A percentile compares a stretch with the other conserved stretches of the same genome.
Conservation (phyloP, 2,888 invertebrate species). For the Papilio protenor region DNA sequence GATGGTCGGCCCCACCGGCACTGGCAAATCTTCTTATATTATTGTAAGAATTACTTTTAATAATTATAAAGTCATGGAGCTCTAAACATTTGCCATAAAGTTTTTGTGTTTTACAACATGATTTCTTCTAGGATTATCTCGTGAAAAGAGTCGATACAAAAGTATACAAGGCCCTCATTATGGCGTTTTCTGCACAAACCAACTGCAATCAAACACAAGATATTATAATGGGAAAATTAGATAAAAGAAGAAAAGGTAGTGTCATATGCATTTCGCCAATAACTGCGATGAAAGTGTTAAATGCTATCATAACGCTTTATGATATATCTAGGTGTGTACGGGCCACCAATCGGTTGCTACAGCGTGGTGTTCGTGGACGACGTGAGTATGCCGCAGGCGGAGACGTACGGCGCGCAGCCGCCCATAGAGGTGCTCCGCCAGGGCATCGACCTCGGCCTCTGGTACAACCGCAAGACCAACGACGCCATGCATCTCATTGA, state of each 20-base stretch:
- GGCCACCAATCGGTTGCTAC: slow-evolving; percentile 95
- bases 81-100: not conserved
- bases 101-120: slow-evolving; percentile 1
- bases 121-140: slow-evolving; percentile 87
- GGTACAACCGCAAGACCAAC: slow-evolving; percentile 94
- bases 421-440: slow-evolving; percentile 96
- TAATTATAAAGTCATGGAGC: not conserved
- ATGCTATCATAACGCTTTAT: slow-evolving; percentile 15
- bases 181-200: slow-evolving; percentile 97
- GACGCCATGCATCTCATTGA: slow-evolving; percentile 92
- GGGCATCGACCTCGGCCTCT: slow-evolving; percentile 94
- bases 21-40: slow-evolving; percentile 96
- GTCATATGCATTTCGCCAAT: not conserved
- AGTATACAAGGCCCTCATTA: slow-evolving; percentile 92
- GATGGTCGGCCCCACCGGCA: slow-evolving; percentile 97
- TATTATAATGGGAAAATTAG: slow-evolving; percentile 96
- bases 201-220: slow-evolving; percentile 97
- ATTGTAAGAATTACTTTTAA: slow-evolving; percentile 80
- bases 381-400: slow-evolving; percentile 96
- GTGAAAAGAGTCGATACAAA: slow-evolving; percentile 91
- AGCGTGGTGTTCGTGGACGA: slow-evolving; percentile 97
- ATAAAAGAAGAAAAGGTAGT: slow-evolving; percentile 93
- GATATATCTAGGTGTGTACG: slow-evolving; percentile 88
- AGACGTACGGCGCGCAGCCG: slow-evolving; percentile 96
- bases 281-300: not conserved